Evolutionary conservation across 2,797 vertebrate species (phyloP).

Genomic region (Dallia pectoralis): DNA sequence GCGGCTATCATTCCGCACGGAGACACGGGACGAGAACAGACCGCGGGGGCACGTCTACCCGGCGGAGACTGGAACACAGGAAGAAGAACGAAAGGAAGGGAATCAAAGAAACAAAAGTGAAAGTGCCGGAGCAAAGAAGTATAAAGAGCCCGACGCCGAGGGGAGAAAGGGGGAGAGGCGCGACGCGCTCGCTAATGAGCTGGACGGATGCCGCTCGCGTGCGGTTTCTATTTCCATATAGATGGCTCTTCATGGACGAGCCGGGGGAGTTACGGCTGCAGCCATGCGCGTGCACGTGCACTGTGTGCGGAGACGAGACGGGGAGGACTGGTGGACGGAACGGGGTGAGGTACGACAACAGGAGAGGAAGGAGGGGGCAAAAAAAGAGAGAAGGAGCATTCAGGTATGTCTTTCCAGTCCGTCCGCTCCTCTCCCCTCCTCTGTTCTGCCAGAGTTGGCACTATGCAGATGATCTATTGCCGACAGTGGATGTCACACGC

Average conservation of each 20-base stretch:
- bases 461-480: not conserved
- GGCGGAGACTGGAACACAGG: not conserved
- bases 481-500: not conserved
- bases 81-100: not conserved
- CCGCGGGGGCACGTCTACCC: not conserved
- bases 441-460: not conserved
- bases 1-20: not conserved
- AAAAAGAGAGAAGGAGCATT: not conserved
- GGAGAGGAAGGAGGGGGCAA: not conserved
- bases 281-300: slow-evolving; percentile 13
- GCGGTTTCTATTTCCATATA: slow-evolving; percentile 53
- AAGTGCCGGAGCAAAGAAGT: not conserved
- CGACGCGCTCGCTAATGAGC: slow-evolving; percentile 20
- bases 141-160: not conserved
- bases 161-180: not conserved
- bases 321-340: too few relatives aligned
- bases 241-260: slow-evolving; percentile 49
- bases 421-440: not conserved
- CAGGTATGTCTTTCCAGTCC: too few relatives aligned
- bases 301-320: not conserved
- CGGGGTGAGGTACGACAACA: too few relatives aligned
- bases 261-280: slow-evolving; percentile 33
- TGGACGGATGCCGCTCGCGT: slow-evolving; percentile 24
- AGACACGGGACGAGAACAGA: not conserved
- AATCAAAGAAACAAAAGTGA: not conserved